Percentiles rank a stretch among this genome's conserved stretches.
Evolutionary conservation across 2,888 invertebrate species (phyloP).

Genomic region (Tetanocera ferruginea): DNA sequence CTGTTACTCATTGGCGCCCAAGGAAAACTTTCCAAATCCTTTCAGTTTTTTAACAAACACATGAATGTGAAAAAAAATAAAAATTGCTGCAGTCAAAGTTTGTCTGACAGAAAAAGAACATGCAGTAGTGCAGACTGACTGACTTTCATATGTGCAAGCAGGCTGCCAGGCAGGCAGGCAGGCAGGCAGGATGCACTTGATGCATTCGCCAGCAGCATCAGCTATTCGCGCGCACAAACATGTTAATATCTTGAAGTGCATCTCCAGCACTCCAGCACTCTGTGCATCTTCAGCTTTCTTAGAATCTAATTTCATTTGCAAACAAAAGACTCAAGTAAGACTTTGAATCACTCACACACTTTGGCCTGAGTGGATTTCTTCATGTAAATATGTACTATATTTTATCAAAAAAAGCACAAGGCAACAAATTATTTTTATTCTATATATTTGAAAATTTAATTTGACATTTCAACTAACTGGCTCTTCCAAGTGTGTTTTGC

Average conservation of each 20-base stretch:
- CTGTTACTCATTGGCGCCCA: conserved; percentile 16
- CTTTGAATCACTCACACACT: conserved; percentile 27
- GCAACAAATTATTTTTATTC: background rate
- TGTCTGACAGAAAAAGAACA: conserved; percentile 15
- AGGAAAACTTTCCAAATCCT: conserved; percentile 27
- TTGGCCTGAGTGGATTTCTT: background rate
- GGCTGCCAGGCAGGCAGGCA: background rate
- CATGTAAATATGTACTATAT: background rate
- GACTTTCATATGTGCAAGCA: background rate
- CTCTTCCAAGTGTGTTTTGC: background rate
- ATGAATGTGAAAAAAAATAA: background rate
- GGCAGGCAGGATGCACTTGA: background rate
- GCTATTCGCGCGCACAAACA: conserved; percentile 9
- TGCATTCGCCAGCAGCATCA: conserved; percentile 25
- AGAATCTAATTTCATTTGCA: conserved; percentile 34
- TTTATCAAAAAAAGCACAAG: background rate
- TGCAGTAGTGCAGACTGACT: background rate
- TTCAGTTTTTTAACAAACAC: background rate
- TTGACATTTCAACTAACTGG: background rate
- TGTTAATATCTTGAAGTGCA: conserved; percentile 28
- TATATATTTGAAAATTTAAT: conserved; percentile 20
- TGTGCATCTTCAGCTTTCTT: background rate
- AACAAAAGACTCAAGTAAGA: conserved; percentile 28
- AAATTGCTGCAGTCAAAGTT: conserved; percentile 21
- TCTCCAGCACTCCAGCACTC: background rate